Conservation (phyloP, 2,888 invertebrate genomes). For the Neoscelio sp. region DNA sequence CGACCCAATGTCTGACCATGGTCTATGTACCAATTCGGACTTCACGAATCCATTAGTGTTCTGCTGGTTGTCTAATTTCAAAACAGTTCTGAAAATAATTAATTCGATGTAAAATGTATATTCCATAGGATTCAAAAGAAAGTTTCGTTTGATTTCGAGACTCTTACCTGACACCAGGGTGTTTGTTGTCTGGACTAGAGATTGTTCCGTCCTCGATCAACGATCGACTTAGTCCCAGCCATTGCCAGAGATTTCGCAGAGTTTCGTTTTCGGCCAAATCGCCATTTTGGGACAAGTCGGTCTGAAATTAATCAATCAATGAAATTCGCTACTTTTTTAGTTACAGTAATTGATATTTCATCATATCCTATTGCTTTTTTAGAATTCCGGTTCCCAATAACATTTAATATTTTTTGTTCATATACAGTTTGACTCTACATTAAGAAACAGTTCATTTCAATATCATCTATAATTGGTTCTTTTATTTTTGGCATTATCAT, state of each 20-base stretch:
- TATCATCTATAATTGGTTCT: no score
- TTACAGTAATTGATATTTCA: no score
- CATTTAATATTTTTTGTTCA: no score
- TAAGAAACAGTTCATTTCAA: conserved; percentile 3
- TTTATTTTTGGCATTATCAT: conserved; percentile 69
- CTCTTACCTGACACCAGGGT: conserved; percentile 85
- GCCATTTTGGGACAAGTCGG: conserved; percentile 91
- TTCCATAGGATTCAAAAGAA: no score
- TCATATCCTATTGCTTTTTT: no score
- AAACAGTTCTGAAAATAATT: conserved; percentile 83
- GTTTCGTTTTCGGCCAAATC: conserved; percentile 90
- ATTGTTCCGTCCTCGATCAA: conserved; percentile 88
- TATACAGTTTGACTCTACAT: no score
- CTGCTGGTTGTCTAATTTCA: conserved; percentile 84
- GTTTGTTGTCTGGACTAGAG: conserved; percentile 85
- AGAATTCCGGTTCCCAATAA: no score
- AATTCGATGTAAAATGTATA: conserved; percentile 27
- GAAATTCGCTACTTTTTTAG: no score
- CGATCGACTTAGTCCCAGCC: conserved; percentile 89
- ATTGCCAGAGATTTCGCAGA: conserved; percentile 93
- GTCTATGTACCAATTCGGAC: conserved; percentile 86
- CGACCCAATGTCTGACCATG: conserved; percentile 87
- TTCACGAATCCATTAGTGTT: conserved; percentile 83
- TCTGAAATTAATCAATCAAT: conserved; percentile 84
- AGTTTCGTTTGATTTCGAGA: no score